Base-by-base conservation (phyloP, 2,797 vertebrate genomes). In the Gadopsis marmoratus region DNA sequence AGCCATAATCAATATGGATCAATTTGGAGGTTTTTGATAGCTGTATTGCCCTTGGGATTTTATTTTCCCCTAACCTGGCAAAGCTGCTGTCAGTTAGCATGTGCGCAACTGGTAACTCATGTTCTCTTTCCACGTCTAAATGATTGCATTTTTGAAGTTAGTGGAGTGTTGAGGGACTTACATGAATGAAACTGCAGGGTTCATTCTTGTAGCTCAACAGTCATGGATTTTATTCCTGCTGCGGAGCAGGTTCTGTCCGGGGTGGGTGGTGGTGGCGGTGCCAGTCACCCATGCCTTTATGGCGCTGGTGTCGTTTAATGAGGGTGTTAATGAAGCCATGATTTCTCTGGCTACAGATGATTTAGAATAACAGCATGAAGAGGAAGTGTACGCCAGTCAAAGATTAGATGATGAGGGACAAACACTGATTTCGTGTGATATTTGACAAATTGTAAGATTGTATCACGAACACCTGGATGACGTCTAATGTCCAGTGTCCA, bases 321-420 rank as follows among this genome's bases (percentile, higher is more conserved):
- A 85, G 74, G 56, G 54, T 59, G 86, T 77, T 83, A 79, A 87
- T 60, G 76, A 84, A 78, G 54, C 54, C 55, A 12, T 76, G 76
- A 68, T 64, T 39, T 71, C 55, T 39, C 2, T 23, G 77, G 71
- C 74, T 70, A 58, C 71, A 13, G 71, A 2, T 33, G 58, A 81
- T 68, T 74, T 62, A 56, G 21, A 72, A 19, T 16, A 65, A 55
- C 33, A 1, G 14, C 35, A 43, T 54, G 35, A 31, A 56, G 53
- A 56, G 21, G 39, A 68, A 50, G 29, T 0, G 51, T 39, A 3
- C 26, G 13, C 2, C 59, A 35, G 43, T n/a, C 29, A 23, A 0
- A 58, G 53, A 31, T 50, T 19, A 48, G 47, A 47, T 8, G 37
- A 13, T 6, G 60, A 60, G 29, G 21, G 8, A 8, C 55, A 41